phyloP scores from a whole-genome alignment of 2,797 vertebrate genomes.

The Ptychadena robeensis region DNA sequence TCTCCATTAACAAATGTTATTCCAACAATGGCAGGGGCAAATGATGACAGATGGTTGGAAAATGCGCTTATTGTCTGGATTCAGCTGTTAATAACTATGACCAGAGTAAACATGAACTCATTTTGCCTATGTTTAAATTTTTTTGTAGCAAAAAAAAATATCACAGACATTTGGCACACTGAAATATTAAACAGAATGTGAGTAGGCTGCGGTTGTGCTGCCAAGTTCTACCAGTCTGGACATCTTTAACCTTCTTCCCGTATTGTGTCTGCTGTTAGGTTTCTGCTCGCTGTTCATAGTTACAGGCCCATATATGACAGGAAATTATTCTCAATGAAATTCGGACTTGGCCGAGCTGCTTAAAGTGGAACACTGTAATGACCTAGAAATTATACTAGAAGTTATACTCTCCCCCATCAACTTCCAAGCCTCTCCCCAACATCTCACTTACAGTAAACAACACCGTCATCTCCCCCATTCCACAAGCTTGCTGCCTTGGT shows the following conservation, averaged over 20 bases:
- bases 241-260: background rate
- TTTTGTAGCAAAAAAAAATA: conserved; percentile 15
- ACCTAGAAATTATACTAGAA: too few relatives aligned
- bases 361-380: too few relatives aligned
- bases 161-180: background rate
- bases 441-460: too few relatives aligned
- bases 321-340: background rate
- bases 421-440: too few relatives aligned
- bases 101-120: background rate
- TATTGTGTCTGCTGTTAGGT: background rate
- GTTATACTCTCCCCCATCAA: too few relatives aligned
- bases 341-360: too few relatives aligned
- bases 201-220: conserved; percentile 18
- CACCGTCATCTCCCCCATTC: too few relatives aligned
- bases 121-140: background rate
- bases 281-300: background rate
- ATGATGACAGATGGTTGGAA: background rate
- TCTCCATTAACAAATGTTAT: background rate
- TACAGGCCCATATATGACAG: background rate
- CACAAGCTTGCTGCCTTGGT: too few relatives aligned
- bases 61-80: background rate
- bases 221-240: background rate
- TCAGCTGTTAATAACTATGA: background rate
- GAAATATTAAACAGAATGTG: conserved; percentile 5
- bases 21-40: background rate